Percentiles rank a stretch among this genome's conserved stretches.
These are phyloP conservation scores for Sinohyriopsis cumingii DNA, from an alignment of 2,888 invertebrate species.

Conservation along the genomic window DNA sequence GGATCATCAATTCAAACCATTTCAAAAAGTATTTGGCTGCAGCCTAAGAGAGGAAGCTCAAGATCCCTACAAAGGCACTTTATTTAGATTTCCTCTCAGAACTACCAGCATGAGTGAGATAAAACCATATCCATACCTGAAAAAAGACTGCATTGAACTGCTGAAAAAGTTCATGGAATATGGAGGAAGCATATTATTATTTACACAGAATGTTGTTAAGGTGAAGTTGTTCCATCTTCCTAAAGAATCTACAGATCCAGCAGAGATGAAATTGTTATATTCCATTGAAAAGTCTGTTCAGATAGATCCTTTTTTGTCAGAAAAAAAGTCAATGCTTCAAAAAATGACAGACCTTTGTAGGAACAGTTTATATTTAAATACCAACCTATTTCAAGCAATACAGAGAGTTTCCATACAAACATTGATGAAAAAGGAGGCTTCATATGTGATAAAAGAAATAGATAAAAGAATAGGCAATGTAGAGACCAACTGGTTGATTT, in stretches of 20 bases:
- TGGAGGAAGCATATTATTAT: conserved; percentile 61
- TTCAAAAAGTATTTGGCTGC: conserved; percentile 53
- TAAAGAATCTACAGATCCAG: conserved; percentile 5
- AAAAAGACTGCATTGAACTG: conserved; percentile 49
- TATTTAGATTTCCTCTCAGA: conserved; percentile 67
- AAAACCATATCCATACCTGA: conserved; percentile 47
- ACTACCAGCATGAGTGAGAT: conserved; percentile 61
- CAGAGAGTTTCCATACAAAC: background rate
- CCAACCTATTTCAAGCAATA: no score
- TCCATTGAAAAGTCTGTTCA: no score
- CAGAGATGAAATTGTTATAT: background rate
- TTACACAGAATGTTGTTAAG: conserved; percentile 62
- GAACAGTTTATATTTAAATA: no score
- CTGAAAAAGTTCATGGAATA: conserved; percentile 49
- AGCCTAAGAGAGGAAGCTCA: conserved; percentile 14
- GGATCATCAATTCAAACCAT: conserved; percentile 54
- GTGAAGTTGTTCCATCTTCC: conserved; percentile 57
- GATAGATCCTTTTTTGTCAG: no score
- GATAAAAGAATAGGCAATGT: background rate
- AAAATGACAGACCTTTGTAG: no score
- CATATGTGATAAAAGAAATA: background rate
- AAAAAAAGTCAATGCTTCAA: no score
- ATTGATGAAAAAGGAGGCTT: background rate
- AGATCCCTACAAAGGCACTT: conserved; percentile 50
- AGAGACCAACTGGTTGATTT: conserved; percentile 23